Evolutionary conservation across 2,797 vertebrate genomes (phyloP), one percentile per base, ranked within the genome.

Genomic region (Macroramphosus scolopax): DNA sequence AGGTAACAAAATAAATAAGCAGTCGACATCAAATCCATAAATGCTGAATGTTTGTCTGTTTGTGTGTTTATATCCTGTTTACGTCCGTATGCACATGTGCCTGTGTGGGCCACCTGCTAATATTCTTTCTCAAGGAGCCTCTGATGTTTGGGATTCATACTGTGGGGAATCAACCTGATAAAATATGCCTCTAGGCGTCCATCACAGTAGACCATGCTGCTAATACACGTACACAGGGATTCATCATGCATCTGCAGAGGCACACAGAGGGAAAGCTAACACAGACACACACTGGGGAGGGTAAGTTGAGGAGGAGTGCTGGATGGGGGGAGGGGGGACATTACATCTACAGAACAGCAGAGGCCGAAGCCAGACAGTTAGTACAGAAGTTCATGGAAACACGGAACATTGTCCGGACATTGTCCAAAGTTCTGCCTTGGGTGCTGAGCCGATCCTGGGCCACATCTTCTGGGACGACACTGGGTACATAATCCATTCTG

Each of bases 141-240:
- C 20, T 15, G 31, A 30, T 51, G 43, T 54, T 52, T 68, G 37
- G 47, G 52, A 45, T 51, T 60, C 14, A 11, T 46, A 54, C 37
- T 1, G 24, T 14, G 22, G 45, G 37, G 34, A 48, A 36, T 54
- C 13, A 35, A 52, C 53, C 62, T 13, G 30, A 25, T 56, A 51
- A 68, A 68, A 51, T 40, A 47, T 30, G 30, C 53, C 53, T 47
- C 31, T 10, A 61, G 65, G 68, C 25, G 46, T 77, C 72, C 72
- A 72, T 78, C 69, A 76, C 63, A 62, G 73, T 79, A 83, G 76
- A 84, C 72, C 83, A 82, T 87, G 84, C 86, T 85, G 78, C 77
- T 83, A 81, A 67, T 64, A 79, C 75, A 63, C 66, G 17, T 47
- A 80, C 56, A 68, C 48, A 1, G 55, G 53, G 55, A 15, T 25